Percentiles rank a stretch among this genome's conserved stretches.
Evolutionary conservation across 1,140 invertebrate species (phyloP).

Genomic region (Elymnias hypermnestra): DNA sequence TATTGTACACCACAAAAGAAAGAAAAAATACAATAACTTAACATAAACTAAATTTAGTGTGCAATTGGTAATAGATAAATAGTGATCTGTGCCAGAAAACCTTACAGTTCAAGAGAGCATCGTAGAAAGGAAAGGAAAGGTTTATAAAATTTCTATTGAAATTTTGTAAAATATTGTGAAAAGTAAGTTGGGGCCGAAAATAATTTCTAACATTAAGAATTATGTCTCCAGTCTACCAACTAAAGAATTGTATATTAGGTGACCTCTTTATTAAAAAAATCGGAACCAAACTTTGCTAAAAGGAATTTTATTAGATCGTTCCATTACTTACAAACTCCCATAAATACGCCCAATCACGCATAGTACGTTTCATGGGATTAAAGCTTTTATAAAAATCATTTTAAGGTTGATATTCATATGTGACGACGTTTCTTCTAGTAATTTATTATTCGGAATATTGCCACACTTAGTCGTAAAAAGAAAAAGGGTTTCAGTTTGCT

Average conservation of each 20-base stretch:
- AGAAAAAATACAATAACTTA: too few species aligned
- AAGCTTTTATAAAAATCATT: not conserved
- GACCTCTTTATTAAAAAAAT: not conserved
- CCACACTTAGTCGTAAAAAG: conserved; percentile 9
- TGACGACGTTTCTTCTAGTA: not conserved
- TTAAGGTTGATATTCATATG: conserved; percentile 7
- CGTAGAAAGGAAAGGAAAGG: too few species aligned
- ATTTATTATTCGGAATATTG: conserved; percentile 2
- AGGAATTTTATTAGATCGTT: conserved; percentile 9
- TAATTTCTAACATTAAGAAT: too few species aligned
- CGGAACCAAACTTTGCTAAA: conserved; percentile 7
- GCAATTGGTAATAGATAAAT: too few species aligned
- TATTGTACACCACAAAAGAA: too few species aligned
- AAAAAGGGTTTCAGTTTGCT: conserved; percentile 3
- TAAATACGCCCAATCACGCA: not conserved
- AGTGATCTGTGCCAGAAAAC: too few species aligned
- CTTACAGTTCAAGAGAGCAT: too few species aligned
- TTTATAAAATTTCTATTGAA: too few species aligned
- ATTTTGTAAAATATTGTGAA: too few species aligned
- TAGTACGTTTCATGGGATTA: not conserved
- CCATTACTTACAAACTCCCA: not conserved
- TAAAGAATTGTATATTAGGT: not conserved
- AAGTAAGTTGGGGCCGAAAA: too few species aligned
- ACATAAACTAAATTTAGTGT: too few species aligned
- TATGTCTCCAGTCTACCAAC: not conserved